These are phyloP conservation scores for Chlorops oryzae DNA, from an alignment of 1,140 invertebrate genomes.

Conservation along the genomic window DNA sequence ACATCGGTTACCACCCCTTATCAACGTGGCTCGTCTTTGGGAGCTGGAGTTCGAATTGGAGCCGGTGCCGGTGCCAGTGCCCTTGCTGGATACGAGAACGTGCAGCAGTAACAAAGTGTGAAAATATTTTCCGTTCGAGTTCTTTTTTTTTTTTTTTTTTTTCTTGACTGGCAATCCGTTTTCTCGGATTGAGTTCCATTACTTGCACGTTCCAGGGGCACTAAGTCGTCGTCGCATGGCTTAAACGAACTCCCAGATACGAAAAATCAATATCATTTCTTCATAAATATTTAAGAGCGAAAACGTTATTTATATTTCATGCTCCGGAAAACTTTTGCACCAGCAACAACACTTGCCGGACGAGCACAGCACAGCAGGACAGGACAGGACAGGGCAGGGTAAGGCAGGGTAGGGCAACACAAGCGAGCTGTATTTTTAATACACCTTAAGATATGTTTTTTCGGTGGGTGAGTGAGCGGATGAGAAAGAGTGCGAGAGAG, in stretches of 20 bases:
- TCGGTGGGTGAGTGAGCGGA: background rate
- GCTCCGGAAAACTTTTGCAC: constrained; percentile 36
- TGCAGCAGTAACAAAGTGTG: constrained; percentile 42
- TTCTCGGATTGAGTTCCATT: too few species aligned
- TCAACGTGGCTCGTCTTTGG: too few species aligned
- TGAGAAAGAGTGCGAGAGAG: background rate
- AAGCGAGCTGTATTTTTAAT: too few species aligned
- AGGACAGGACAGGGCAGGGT: background rate
- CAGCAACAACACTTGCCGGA: background rate
- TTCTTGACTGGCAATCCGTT: too few species aligned
- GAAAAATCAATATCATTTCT: constrained; percentile 42
- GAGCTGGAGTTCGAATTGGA: too few species aligned
- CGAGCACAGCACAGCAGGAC: constrained; percentile 32
- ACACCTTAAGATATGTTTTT: too few species aligned
- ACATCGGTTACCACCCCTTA: constrained; percentile 34
- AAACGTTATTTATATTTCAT: constrained; percentile 45
- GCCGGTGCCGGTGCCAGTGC: too few species aligned
- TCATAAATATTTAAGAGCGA: constrained; percentile 42
- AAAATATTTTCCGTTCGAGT: constrained; percentile 26
- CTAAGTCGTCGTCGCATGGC: too few species aligned
- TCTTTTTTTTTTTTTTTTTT: too few species aligned
- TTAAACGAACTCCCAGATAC: too few species aligned
- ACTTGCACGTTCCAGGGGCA: too few species aligned
- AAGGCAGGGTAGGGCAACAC: constrained; percentile 2
- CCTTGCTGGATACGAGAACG: too few species aligned